Percentiles rank a stretch among this genome's conserved stretches.
These are phyloP conservation scores for Rhamnusium bicolor DNA, from an alignment of 2,888 invertebrate species.

Conservation along the genomic window DNA sequence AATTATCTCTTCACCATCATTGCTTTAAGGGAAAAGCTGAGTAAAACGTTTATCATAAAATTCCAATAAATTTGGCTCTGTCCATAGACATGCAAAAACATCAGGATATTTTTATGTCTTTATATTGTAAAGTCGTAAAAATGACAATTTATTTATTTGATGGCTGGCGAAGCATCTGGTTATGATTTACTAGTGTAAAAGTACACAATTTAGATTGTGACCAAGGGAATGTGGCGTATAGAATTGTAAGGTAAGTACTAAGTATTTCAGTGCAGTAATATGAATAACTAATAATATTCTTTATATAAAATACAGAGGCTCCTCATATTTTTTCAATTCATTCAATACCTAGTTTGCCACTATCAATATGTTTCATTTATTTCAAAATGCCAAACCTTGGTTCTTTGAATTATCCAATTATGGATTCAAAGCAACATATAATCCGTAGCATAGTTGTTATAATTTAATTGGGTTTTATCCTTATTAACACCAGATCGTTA, in stretches of 20 bases:
- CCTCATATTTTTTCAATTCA: no score
- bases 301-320: neutral
- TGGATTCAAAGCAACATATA: no score
- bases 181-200: slow-evolving; percentile 45
- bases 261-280: neutral
- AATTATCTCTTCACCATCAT: neutral
- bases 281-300: neutral
- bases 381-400: no score
- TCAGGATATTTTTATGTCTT: slow-evolving; percentile 33
- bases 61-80: slow-evolving; percentile 25
- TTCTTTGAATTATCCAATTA: no score
- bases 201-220: slow-evolving; percentile 44
- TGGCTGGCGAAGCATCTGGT: slow-evolving; percentile 41
- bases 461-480: no score
- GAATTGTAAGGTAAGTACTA: slow-evolving; percentile 45
- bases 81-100: slow-evolving; percentile 31
- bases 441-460: no score
- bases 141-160: slow-evolving; percentile 48
- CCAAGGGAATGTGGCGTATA: slow-evolving; percentile 9
- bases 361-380: no score
- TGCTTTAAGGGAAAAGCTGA: slow-evolving; percentile 4
- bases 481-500: no score
- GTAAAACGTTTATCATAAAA: slow-evolving; percentile 31
- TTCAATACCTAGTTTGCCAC: no score
- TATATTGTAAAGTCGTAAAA: slow-evolving; percentile 41